Evolutionary conservation across 2,888 invertebrate genomes (phyloP), one percentile per base, ranked within the genome.

Genomic region (Phengaris alcon): DNA sequence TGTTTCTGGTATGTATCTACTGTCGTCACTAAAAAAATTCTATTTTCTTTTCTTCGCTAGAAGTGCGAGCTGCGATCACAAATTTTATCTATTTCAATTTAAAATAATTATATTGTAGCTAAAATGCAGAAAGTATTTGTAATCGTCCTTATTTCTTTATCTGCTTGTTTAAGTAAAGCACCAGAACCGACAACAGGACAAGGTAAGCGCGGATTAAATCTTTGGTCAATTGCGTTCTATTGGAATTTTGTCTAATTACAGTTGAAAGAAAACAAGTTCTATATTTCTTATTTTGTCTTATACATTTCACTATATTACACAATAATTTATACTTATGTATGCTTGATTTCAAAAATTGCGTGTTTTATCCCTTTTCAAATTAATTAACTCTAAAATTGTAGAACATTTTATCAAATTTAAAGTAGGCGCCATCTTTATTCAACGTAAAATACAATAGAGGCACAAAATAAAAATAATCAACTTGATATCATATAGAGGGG

Each of bases 51-150:
- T 51, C 72, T 52, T 54, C 72, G 72, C 54, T 15, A n/a, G 72
- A 54, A 44, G 52, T 35, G 22, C 12, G 54, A 51, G 52, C 72
- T 51, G 70, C 51, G 15, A 22, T 52, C 48, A 10, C 9, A 35
- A 12, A 52, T 48, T 48, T 70, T 70, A 48, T 7, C 22, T 15
- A 22, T 72, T 72, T 22, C 48, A 51, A 52, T 48, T 46, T 44
- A 2, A 46, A 55, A 22, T 22, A 22, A 22, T 22, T 22, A 22
- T 22, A 48, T n/a, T 44, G 13, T 48, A 69, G 3, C 48, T 13
- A 81, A 82, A 78, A 91, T 91, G 91, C 89, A 90, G 84, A 86
- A 85, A 84, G 84, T 89, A 78, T 84, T 87, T 81, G 84, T 91
- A 81, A 82, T 92, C 79, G 89, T 89, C 83, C 84, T 92, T 76